Evolutionary conservation across 2,888 invertebrate genomes (phyloP).

Genomic region (Tricholauxania praeusta): DNA sequence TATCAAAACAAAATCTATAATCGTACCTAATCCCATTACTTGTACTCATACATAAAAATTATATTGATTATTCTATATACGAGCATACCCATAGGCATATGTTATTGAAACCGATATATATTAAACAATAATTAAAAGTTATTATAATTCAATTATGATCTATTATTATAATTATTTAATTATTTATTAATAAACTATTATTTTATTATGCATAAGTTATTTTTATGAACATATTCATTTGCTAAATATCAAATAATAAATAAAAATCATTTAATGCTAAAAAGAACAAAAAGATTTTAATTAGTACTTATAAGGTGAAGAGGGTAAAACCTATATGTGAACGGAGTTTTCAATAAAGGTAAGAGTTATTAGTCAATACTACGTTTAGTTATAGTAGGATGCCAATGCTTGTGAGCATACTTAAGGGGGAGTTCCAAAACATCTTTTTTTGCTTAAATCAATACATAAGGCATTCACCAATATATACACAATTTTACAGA

Average conservation of each 20-base stretch:
- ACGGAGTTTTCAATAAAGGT: too few species aligned
- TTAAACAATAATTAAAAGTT: background rate
- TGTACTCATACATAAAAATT: conserved; percentile 4
- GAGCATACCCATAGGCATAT: conserved; percentile 37
- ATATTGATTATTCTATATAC: conserved; percentile 5
- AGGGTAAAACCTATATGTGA: too few species aligned
- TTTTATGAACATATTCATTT: conserved; percentile 41
- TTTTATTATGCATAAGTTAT: conserved; percentile 39
- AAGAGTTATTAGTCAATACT: too few species aligned
- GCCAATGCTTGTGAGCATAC: too few species aligned
- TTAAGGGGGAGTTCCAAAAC: too few species aligned
- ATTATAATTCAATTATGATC: conserved; percentile 17
- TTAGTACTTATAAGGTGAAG: too few species aligned
- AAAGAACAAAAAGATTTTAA: conserved; percentile 3
- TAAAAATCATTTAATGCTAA: conserved; percentile 43
- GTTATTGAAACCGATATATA: conserved; percentile 1
- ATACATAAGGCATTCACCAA: too few species aligned
- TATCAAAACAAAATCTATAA: conserved; percentile 15
- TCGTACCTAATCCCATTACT: conserved; percentile 24
- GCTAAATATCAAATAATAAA: conserved; percentile 39
- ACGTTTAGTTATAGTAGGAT: too few species aligned
- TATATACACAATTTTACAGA: too few species aligned
- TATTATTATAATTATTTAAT: conserved; percentile 14
- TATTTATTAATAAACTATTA: conserved; percentile 12
- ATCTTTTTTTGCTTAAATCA: too few species aligned